Percentiles rank a stretch among this genome's conserved stretches.
These are phyloP conservation scores for Trialeurodes vaporariorum DNA, from an alignment of 1,140 invertebrate genomes.

Conservation along the genomic window DNA sequence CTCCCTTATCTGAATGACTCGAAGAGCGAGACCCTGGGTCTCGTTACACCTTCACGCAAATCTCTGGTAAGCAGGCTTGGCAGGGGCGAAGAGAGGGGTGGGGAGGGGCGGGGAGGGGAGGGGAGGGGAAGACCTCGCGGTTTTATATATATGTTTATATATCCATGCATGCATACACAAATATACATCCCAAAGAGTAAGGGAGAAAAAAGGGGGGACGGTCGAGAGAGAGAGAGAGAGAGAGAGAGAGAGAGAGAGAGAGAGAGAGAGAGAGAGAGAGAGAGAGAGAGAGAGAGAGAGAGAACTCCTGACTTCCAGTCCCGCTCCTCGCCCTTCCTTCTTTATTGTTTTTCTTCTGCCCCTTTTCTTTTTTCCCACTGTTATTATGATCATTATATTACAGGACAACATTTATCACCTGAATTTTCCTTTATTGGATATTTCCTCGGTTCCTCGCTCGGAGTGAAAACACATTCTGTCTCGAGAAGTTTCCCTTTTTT, in stretches of 20 bases:
- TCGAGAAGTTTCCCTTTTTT: neutral
- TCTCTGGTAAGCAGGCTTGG: neutral
- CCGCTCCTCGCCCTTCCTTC: neutral
- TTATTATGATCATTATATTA: neutral
- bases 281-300: too few relatives aligned
- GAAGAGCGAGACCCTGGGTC: neutral
- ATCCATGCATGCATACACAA: too few relatives aligned
- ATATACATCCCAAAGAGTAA: neutral
- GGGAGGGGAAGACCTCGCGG: too few relatives aligned
- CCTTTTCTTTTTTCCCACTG: neutral
- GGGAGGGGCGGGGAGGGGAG: too few relatives aligned
- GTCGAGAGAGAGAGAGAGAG: too few relatives aligned
- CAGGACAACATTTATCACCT: neutral
- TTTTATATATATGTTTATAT: too few relatives aligned
- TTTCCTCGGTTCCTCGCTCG: neutral
- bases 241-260: too few relatives aligned
- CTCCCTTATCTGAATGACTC: too few relatives aligned
- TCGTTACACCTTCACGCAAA: neutral
- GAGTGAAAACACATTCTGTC: neutral
- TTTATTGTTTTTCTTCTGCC: neutral
- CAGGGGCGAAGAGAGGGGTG: neutral
- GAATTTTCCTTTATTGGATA: neutral
- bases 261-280: too few relatives aligned
- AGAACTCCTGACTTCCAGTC: too few relatives aligned
- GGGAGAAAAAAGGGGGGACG: neutral